phyloP scores from a whole-genome alignment of 1,140 invertebrate genomes.

The Diorhabda sublineata region DNA sequence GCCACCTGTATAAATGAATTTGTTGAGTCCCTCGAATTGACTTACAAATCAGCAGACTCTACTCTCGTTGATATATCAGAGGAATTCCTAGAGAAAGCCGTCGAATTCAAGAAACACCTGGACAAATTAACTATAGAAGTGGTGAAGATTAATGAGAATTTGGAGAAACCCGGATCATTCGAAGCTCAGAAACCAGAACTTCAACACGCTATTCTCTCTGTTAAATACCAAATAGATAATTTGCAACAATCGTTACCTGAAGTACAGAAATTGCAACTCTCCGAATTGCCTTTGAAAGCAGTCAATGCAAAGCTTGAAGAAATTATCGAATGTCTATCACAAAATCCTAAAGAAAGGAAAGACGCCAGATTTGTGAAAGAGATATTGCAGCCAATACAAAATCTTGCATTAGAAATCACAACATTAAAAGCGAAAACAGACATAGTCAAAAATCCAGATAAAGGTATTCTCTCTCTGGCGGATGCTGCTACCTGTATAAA shows the following conservation, averaged over 20 bases:
- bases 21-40: background rate
- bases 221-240: background rate
- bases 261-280: background rate
- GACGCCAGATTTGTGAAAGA: background rate
- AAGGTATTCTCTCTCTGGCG: background rate
- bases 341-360: background rate
- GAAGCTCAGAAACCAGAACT: constrained; percentile 23
- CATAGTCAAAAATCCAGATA: background rate
- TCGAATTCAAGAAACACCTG: background rate
- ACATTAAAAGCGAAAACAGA: background rate
- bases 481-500: background rate
- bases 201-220: constrained; percentile 11
- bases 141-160: constrained; percentile 15
- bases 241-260: constrained; percentile 1
- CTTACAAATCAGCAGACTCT: background rate
- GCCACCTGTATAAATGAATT: background rate
- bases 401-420: background rate
- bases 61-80: background rate
- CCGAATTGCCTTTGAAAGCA: background rate
- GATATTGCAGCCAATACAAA: background rate
- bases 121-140: constrained; percentile 19
- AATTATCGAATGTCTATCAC: background rate
- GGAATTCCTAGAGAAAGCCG: background rate
- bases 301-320: background rate
- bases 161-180: constrained; percentile 18